These are phyloP conservation scores for Pionites leucogaster DNA, from an alignment of 2,113 vertebrate genomes.

Conservation along the genomic window DNA sequence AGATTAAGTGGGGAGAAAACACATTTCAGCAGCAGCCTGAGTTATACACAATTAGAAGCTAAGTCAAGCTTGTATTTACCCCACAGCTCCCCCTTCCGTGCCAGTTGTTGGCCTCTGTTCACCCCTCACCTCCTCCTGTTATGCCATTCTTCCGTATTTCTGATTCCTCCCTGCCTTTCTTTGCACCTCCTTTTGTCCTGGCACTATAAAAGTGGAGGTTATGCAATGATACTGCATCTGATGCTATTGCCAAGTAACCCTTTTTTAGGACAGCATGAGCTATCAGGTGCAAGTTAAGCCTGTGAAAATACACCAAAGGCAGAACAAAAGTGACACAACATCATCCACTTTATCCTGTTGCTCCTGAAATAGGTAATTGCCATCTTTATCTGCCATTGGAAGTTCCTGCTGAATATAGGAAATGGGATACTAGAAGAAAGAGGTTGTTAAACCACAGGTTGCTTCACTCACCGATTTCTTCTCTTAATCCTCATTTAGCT, in stretches of 20 bases:
- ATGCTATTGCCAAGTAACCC: neutral
- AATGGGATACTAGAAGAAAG: neutral
- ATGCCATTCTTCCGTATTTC: neutral
- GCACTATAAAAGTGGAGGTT: neutral
- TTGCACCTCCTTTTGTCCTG: neutral
- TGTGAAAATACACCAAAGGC: neutral
- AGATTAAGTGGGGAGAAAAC: neutral
- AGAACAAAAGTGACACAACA: neutral
- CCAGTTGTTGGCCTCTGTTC: neutral
- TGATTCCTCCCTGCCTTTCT: neutral
- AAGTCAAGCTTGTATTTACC: neutral
- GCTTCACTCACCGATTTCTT: neutral
- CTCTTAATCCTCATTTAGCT: neutral
- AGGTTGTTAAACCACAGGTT: neutral
- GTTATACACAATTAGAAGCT: neutral
- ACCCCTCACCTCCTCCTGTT: neutral
- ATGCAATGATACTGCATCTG: neutral
- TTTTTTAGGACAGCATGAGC: constrained; percentile 8
- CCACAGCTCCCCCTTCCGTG: neutral
- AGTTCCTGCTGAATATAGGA: neutral
- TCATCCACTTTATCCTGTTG: neutral
- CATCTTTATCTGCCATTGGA: neutral
- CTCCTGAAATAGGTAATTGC: neutral
- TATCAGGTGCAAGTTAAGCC: neutral
- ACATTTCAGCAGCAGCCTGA: neutral